Evolutionary conservation across 2,113 vertebrate genomes (phyloP).

Genomic region (Nothoprocta perdicaria): DNA sequence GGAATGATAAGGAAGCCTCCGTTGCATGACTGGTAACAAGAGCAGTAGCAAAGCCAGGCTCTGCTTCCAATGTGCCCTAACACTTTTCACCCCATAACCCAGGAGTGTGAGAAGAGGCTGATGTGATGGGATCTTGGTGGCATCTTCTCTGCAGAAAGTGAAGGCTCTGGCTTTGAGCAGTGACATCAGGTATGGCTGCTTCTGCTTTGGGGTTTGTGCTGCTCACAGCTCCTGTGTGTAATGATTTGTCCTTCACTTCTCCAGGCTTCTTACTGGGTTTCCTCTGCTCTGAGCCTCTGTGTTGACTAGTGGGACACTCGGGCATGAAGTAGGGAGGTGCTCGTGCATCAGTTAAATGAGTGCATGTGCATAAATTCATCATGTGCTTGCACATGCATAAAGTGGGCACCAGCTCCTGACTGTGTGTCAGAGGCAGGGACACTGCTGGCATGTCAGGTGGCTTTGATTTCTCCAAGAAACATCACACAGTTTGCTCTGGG

Average conservation of each 20-base stretch:
- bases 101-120: neutral
- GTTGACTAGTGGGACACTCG: neutral
- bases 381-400: accelerated
- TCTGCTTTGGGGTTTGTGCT: neutral
- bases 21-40: neutral
- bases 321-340: neutral
- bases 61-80: neutral
- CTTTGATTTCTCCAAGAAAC: neutral
- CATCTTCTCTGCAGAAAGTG: neutral
- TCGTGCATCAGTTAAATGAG: neutral
- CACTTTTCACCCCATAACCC: neutral
- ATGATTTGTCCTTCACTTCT: no score
- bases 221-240: no score
- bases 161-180: neutral
- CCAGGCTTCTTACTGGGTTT: neutral
- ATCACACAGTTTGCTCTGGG: neutral
- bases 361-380: neutral
- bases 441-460: neutral
- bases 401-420: no score
- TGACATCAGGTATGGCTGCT: neutral
- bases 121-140: neutral
- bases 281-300: neutral
- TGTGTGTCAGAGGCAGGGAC: neutral
- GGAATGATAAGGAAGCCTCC: neutral
- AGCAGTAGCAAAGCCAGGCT: neutral